Conservation (phyloP, 2,888 invertebrate genomes). For the Trissolcus japonicus region DNA sequence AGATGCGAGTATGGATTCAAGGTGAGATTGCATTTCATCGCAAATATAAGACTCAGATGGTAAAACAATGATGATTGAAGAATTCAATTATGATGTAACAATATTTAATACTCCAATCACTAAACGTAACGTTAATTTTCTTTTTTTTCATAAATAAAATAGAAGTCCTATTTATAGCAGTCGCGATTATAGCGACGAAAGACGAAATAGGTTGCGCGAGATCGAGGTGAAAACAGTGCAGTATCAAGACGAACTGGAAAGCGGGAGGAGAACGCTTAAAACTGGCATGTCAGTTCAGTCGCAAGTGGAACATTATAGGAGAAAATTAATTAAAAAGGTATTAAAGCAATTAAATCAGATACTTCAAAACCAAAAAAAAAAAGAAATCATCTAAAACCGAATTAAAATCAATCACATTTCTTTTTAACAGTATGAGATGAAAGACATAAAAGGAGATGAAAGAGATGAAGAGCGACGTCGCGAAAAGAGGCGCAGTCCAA, state of each 20-base stretch:
- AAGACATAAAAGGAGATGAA: conserved; percentile 73
- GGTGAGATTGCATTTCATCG: conserved; percentile 58
- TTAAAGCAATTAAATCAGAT: too few species aligned
- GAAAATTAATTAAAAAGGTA: conserved; percentile 92
- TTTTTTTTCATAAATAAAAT: conserved; percentile 19
- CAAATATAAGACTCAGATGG: not conserved
- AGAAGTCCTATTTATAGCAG: conserved; percentile 57
- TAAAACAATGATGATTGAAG: too few species aligned
- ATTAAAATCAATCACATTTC: not conserved
- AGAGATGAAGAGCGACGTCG: conserved; percentile 72
- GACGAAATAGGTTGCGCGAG: conserved; percentile 88
- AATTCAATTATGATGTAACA: not conserved
- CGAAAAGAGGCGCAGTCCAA: conserved; percentile 71
- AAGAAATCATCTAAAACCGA: not conserved
- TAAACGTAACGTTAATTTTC: conserved; percentile 11
- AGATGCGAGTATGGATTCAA: conserved; percentile 76
- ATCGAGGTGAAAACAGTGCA: conserved; percentile 96
- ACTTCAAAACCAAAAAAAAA: not conserved
- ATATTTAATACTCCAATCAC: not conserved
- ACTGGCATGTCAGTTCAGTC: conserved; percentile 85
- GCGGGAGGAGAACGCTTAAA: conserved; percentile 85
- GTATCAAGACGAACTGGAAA: conserved; percentile 97
- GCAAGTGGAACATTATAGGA: conserved; percentile 93
- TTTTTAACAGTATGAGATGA: conserved; percentile 70
- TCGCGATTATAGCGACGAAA: conserved; percentile 82